Evolutionary conservation across 2,888 invertebrate species (phyloP).

Genomic region (Caenorhabditis plicata): DNA sequence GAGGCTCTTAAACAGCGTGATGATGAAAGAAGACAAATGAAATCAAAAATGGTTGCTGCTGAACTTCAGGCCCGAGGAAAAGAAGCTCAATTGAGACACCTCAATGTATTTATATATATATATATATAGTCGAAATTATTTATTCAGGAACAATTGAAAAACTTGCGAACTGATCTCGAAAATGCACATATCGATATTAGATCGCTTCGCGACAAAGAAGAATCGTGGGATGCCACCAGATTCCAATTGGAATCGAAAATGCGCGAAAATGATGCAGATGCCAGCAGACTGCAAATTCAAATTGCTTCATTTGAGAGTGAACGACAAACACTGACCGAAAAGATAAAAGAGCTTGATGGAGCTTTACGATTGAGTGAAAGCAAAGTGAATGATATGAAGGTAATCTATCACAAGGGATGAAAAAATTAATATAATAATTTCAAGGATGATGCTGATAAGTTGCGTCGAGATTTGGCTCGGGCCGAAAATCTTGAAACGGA

Average conservation of each 20-base stretch:
- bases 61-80: constrained; percentile 64
- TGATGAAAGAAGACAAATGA: constrained; percentile 62
- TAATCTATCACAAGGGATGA: too few relatives aligned
- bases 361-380: constrained; percentile 56
- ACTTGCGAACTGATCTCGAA: constrained; percentile 60
- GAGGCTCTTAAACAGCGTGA: constrained; percentile 63
- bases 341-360: constrained; percentile 60
- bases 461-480: constrained; percentile 56
- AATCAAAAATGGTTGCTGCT: constrained; percentile 63
- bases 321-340: constrained; percentile 53
- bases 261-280: constrained; percentile 59
- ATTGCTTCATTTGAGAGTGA: constrained; percentile 58
- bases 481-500: constrained; percentile 59
- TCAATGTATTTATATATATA: constrained; percentile 45
- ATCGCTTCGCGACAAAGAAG: constrained; percentile 58
- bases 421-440: too few relatives aligned
- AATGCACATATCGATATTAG: constrained; percentile 60
- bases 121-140: background rate
- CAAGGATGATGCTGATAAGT: constrained; percentile 59
- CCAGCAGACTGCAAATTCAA: constrained; percentile 53
- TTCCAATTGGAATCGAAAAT: constrained; percentile 59
- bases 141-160: constrained; percentile 63
- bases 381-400: constrained; percentile 57
- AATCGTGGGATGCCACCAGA: constrained; percentile 55
- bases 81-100: constrained; percentile 62